Base-by-base conservation (phyloP, 37 sponge, comb jelly and placozoan genomes). In the Amphimedon queenslandica region DNA sequence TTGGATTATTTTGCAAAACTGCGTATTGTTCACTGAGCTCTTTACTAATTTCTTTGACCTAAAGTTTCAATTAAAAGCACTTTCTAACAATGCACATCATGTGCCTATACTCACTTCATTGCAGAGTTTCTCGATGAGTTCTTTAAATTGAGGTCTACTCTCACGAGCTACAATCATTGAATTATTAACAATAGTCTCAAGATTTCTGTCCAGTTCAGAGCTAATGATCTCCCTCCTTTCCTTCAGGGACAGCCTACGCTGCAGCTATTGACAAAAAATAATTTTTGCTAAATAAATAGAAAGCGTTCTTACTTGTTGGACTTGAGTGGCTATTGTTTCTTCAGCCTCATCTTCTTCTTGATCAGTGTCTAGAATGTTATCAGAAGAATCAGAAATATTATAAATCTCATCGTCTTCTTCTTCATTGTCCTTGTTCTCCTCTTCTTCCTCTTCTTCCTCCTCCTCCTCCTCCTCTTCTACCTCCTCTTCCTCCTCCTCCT, bases 81-180 rank as follows among this genome's bases (percentile, higher is more conserved):
- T n/a, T n/a, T n/a, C n/a, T n/a, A n/a, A n/a, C n/a, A n/a, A n/a
- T n/a, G n/a, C n/a, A n/a, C n/a, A n/a, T n/a, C n/a, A n/a, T n/a
- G n/a, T n/a, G n/a, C n/a, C n/a, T n/a, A 47, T 47, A 72, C 74
- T 25, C 57, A 88, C 93, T 74, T 87, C 81, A 56, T 70, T 47
- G 29, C 93, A 87, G 20, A 79, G 72, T 1, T 68, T 36, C 3
- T 43, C 41, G 28, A 92, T 92, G 29, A 24, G 57, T 16, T 76
- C 65, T 53, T 57, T 75, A 56, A 79, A 76, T 1, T 64, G 41
- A 18, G 83, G 81, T 29, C 70, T 71, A 77, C 93, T 87, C 58
- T 84, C 81, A 43, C 76, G 78, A 29, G 93, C 89, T 29, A 92
- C 93, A 1, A 84, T 88, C 81, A 77, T 80, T 35, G 83, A 80